These are phyloP conservation scores for Drosophila yakuba DNA, from an alignment of 1,140 invertebrate species.

Conservation along the genomic window DNA sequence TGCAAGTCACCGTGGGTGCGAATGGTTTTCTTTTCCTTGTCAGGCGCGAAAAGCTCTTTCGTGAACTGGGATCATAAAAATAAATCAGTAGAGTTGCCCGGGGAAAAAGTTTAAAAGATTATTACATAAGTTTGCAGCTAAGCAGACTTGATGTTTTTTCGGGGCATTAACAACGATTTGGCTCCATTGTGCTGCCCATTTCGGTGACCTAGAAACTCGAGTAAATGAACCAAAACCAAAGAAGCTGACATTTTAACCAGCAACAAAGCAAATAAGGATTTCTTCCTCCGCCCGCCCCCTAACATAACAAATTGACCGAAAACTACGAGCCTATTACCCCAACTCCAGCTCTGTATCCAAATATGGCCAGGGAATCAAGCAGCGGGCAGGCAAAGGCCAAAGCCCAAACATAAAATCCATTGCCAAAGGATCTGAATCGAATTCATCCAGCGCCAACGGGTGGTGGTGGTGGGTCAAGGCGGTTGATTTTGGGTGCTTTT, in stretches of 20 bases:
- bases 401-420: constrained; percentile 76
- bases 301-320: constrained; percentile 81
- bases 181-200: constrained; percentile 52
- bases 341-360: constrained; percentile 52
- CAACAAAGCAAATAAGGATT: constrained; percentile 62
- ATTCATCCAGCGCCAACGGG: constrained; percentile 26
- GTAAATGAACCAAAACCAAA: constrained; percentile 73
- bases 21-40: constrained; percentile 17
- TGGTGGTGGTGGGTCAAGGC: constrained; percentile 8
- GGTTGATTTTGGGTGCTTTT: not conserved
- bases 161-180: constrained; percentile 19
- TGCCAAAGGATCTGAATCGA: constrained; percentile 54
- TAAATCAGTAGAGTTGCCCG: constrained; percentile 24
- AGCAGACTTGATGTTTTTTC: constrained; percentile 24
- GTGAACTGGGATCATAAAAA: constrained; percentile 18
- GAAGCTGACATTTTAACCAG: constrained; percentile 74
- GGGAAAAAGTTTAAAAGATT: constrained; percentile 39
- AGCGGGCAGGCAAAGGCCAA: constrained; percentile 47
- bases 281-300: constrained; percentile 12
- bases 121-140: constrained; percentile 25
- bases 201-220: constrained; percentile 54
- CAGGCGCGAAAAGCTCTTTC: constrained; percentile 12
- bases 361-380: constrained; percentile 70
- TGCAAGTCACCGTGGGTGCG: constrained; percentile 40
- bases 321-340: constrained; percentile 80